These are phyloP conservation scores for Enteromius treurensis DNA, from an alignment of 2,797 vertebrate genomes.

Conservation along the genomic window DNA sequence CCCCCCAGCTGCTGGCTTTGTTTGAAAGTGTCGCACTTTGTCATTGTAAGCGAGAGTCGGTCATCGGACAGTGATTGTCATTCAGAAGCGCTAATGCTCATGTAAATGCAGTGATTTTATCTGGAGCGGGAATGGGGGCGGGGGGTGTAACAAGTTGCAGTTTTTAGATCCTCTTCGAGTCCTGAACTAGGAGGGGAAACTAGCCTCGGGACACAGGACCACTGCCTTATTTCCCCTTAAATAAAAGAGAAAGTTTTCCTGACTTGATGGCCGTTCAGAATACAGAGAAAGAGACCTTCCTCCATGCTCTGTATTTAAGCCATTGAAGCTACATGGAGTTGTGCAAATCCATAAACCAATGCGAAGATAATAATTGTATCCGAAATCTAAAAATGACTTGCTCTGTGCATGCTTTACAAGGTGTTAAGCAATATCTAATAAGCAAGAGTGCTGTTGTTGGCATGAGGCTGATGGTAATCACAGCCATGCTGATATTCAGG, in stretches of 20 bases:
- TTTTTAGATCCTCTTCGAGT: conserved; percentile 37
- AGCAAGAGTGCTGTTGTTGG: not conserved
- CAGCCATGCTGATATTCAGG: not conserved
- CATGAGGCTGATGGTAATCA: not conserved
- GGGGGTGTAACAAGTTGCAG: conserved; percentile 21
- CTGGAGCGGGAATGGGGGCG: conserved; percentile 43
- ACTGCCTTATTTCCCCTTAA: conserved; percentile 51
- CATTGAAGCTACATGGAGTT: not conserved
- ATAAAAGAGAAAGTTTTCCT: conserved; percentile 64
- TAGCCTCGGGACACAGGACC: conserved; percentile 45
- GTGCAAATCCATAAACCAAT: not conserved
- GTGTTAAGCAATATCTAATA: not conserved
- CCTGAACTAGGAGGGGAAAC: conserved; percentile 44
- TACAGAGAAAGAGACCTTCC: not conserved
- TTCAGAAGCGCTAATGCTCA: conserved; percentile 66
- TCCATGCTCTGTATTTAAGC: not conserved
- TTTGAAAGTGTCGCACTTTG: conserved; percentile 32
- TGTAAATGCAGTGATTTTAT: conserved; percentile 70
- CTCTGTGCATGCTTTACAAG: not conserved
- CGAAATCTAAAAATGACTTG: not conserved
- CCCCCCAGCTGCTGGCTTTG: conserved; percentile 31
- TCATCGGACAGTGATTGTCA: conserved; percentile 58
- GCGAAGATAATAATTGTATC: not conserved
- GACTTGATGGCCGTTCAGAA: not conserved
- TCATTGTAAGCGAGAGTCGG: conserved; percentile 58